These are phyloP conservation scores for Montipora cactus DNA, from an alignment of 64 coral and sea anemone genomes.

Conservation along the genomic window DNA sequence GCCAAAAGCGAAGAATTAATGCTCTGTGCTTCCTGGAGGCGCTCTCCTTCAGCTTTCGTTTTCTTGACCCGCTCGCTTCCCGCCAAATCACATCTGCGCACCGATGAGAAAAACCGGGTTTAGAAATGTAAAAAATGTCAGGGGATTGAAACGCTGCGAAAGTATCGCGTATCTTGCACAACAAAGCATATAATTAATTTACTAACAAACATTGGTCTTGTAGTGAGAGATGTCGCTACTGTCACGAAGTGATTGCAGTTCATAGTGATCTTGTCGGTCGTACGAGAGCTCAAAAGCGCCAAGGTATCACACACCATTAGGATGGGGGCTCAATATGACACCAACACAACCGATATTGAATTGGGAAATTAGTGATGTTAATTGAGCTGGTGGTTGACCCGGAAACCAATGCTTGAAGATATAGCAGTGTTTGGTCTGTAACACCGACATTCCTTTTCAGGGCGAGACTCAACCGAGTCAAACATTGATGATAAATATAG, in stretches of 20 bases:
- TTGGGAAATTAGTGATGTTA: not conserved
- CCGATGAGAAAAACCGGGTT: not conserved
- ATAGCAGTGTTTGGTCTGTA: not conserved
- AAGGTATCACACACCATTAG: no score
- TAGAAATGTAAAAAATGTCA: not conserved
- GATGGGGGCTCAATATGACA: no score
- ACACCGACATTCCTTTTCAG: not conserved
- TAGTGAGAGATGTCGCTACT: not conserved
- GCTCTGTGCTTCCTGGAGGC: constrained; percentile 90
- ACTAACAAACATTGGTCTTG: not conserved
- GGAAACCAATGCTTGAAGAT: constrained; percentile 1
- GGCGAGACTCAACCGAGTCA: not conserved
- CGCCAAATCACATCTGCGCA: constrained; percentile 85
- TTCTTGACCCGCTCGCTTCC: constrained; percentile 98
- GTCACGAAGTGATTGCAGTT: not conserved
- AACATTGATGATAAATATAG: not conserved
- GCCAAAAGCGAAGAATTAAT: constrained; percentile 96
- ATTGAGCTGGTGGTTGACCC: not conserved
- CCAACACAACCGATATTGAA: not conserved
- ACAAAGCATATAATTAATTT: not conserved
- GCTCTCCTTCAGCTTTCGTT: constrained; percentile 89
- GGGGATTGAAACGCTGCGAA: not conserved
- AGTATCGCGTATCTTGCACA: not conserved
- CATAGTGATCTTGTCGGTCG: no score
- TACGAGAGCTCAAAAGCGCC: no score